phyloP scores from a whole-genome alignment of 2,797 vertebrate genomes.

The Babyrousa celebensis region DNA sequence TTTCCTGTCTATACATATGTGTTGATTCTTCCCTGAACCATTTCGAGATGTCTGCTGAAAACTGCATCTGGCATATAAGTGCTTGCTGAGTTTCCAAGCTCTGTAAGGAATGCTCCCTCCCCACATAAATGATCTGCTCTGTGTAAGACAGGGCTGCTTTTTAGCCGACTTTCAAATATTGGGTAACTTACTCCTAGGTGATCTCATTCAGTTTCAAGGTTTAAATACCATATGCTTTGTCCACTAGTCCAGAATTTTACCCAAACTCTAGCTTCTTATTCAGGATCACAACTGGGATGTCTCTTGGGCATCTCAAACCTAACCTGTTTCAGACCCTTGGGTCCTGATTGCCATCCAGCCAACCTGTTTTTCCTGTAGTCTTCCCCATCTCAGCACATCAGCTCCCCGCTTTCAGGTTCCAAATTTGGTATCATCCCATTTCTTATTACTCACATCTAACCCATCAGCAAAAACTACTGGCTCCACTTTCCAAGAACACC shows the following conservation, averaged over 20 bases:
- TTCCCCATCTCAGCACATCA: neutral
- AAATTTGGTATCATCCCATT: neutral
- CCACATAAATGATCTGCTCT: slow-evolving; percentile 52
- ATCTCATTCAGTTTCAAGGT: neutral
- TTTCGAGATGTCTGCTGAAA: slow-evolving; percentile 71
- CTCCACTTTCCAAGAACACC: neutral
- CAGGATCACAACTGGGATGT: neutral
- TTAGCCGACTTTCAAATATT: slow-evolving; percentile 41
- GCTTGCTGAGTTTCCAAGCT: slow-evolving; percentile 52
- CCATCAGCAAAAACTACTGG: neutral
- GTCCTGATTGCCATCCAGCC: neutral
- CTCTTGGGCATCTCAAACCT: neutral
- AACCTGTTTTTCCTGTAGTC: neutral
- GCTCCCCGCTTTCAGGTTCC: neutral
- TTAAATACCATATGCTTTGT: neutral
- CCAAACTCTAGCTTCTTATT: neutral
- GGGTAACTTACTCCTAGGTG: slow-evolving; percentile 2
- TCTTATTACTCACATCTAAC: neutral
- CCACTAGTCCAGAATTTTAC: neutral
- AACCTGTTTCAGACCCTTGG: neutral
- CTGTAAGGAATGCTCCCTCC: neutral
- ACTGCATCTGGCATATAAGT: slow-evolving; percentile 19
- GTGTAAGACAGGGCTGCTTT: neutral
- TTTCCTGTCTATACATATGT: slow-evolving; percentile 22
- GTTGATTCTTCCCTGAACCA: slow-evolving; percentile 22